These are phyloP conservation scores for Vidua chalybeata DNA, from an alignment of 2,113 vertebrate genomes.

Conservation along the genomic window DNA sequence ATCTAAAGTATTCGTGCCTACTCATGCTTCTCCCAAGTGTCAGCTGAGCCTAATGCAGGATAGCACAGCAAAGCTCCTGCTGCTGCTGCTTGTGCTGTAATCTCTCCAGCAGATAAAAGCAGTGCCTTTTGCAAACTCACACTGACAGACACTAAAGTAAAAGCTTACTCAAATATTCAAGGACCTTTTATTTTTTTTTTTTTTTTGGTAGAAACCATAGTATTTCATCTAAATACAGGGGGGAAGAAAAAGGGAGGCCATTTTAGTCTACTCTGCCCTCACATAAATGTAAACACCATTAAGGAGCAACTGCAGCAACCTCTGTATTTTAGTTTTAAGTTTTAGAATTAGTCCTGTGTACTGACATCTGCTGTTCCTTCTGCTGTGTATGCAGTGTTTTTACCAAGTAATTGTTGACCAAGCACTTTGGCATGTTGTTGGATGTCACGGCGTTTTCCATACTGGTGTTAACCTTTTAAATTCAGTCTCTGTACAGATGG, in stretches of 20 bases:
- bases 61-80: background rate
- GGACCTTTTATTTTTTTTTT: background rate
- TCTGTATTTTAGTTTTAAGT: background rate
- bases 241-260: background rate
- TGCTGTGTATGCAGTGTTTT: background rate
- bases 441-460: conserved; percentile 12
- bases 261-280: background rate
- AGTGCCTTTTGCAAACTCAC: conserved; percentile 47
- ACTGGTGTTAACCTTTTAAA: conserved; percentile 50
- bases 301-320: background rate
- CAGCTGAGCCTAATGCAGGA: conserved; percentile 50
- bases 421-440: conserved; percentile 23
- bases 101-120: conserved; percentile 56
- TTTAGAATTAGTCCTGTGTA: background rate
- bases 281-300: background rate
- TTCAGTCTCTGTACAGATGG: conserved; percentile 50
- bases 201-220: background rate
- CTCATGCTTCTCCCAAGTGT: conserved; percentile 41
- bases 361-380: conserved; percentile 6
- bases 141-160: conserved; percentile 43
- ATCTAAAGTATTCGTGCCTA: conserved; percentile 46
- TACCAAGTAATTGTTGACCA: background rate
- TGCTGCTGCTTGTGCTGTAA: conserved; percentile 39
- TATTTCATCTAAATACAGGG: conserved; percentile 3
- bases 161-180: conserved; percentile 53